phyloP scores from a whole-genome alignment of 64 coral and sea anemone genomes.

The Porites australiensis region DNA sequence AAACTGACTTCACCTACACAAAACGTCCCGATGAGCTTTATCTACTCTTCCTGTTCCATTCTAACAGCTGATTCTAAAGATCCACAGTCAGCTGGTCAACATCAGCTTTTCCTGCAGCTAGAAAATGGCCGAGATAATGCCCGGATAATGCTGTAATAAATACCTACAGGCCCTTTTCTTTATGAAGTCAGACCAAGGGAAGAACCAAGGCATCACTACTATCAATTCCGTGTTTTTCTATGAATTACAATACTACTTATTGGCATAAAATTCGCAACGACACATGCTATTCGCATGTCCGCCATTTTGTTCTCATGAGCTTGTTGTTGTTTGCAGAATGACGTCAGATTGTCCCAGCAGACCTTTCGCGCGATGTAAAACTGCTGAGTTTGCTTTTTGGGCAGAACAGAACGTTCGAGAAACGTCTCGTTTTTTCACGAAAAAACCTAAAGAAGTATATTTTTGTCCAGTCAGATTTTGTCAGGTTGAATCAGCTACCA shows the following conservation, averaged over 20 bases:
- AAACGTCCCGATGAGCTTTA: constrained; percentile 95
- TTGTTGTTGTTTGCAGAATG: constrained; percentile 91
- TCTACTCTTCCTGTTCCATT: constrained; percentile 97
- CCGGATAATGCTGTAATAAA: constrained; percentile 97
- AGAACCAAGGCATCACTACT: constrained; percentile 97
- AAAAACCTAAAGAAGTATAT: background rate
- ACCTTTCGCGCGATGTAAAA: constrained; percentile 7
- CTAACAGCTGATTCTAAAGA: no score
- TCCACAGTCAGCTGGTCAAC: constrained; percentile 97
- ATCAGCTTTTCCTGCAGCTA: constrained; percentile 99
- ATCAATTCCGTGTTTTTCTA: constrained; percentile 25
- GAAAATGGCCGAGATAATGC: constrained; percentile 98
- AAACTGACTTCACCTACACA: constrained; percentile 65
- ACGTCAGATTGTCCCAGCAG: constrained; percentile 72
- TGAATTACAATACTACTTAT: background rate
- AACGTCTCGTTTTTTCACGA: background rate
- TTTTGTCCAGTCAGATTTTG: constrained; percentile 11
- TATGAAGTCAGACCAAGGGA: constrained; percentile 99
- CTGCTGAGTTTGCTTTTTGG: constrained; percentile 12
- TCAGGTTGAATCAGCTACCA: background rate
- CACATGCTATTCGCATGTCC: constrained; percentile 47
- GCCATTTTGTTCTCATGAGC: constrained; percentile 77
- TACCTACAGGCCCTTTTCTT: constrained; percentile 99
- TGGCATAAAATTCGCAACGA: background rate
- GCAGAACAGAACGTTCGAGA: no score